Evolutionary conservation across 2,797 vertebrate species (phyloP), one percentile per base, ranked within the genome.

Genomic region (Manis crassicaudata): DNA sequence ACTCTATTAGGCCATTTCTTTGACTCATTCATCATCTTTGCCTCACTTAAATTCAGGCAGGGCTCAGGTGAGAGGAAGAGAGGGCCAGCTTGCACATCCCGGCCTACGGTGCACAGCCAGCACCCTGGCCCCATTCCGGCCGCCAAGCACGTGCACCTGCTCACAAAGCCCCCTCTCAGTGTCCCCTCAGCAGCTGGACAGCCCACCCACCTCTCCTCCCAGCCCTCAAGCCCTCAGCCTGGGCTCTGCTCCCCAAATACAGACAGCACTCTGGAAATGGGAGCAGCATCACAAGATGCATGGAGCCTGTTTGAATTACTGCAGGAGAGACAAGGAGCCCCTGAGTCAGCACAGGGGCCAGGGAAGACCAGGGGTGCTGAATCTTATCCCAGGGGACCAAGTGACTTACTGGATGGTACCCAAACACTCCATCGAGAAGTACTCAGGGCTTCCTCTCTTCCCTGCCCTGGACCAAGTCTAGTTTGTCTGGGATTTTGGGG

Each of bases 261-360:
- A 84, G 35, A 35, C 1, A 13, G 29, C 14, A 5, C 62, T 4
- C n/a, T 7, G 6, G 46, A 23, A 73, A 75, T 25, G 40, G 3
- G 25, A 20, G 8, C 4, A 63, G 54, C 0, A 0, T 7, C 75
- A 1, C 2, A 11, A 50, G 77, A 6, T 18, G 6, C 32, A 14
- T 16, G 11, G 37, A 29, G 73, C 77, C 14, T 43, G 14, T 50
- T 65, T 72, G 17, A 37, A 40, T 67, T 10, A 21, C 52, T 46
- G 9, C 27, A 79, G 20, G 12, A 62, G 25, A 17, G 23, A 65
- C 52, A n/a, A n/a, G 16, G 17, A 13, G 4, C 23, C 37, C 5
- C 6, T 7, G 25, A 92, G 16, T 62, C 75, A 18, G 37, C 37
- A 21, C 37, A 13, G 21, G 5, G 25, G n/a, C 0, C 17, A 21